Evolutionary conservation across 2,797 vertebrate genomes (phyloP), one percentile per base, ranked within the genome.

Genomic region (Euphonia xanthogaster): DNA sequence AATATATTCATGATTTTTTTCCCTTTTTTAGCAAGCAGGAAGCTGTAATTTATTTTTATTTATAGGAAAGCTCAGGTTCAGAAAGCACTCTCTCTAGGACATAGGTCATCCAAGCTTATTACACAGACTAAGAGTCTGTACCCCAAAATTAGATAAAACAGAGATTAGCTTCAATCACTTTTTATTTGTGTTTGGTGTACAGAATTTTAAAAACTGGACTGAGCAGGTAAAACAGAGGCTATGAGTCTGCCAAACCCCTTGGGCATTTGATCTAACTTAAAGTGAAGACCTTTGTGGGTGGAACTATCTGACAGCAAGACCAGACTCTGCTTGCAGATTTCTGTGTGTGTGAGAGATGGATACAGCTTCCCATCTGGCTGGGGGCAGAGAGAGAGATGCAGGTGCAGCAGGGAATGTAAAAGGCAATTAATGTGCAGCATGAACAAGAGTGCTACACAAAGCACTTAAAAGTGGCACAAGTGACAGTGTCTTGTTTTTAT

Each of bases 381-480:
- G 25, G 53, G 37, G 25, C 44, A 93, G 37, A 74, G 14, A 51
- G 31, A 40, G 87, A 71, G 84, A 23, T 39, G 4, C 86, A 93
- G 84, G 89, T 89, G 94, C 85, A 83, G 58, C 86, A 78, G 65
- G 20, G 47, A 87, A 78, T 53, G 51, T 54, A 80, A 94, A 85
- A 91, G 31, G 57, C 68, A 77, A 57, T 25, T 93, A 90, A 92
- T 68, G 61, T 54, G 31, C 86, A 58, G 31, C 23, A 50, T 14
- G 42, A 55, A 31, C 44, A 40, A 51, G 67, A 84, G 73, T 42
- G 62, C 58, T 88, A 22, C 66, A 84, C 47, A 88, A 88, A 90
- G 45, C 73, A 50, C 48, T 92, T 73, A 39, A 60, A 86, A 95
- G 70, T 62, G 66, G 35, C 22, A 57, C 62, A 62, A 80, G 68